Evolutionary conservation across 2,113 vertebrate species (phyloP).

Genomic region (Aphyosemion australe): DNA sequence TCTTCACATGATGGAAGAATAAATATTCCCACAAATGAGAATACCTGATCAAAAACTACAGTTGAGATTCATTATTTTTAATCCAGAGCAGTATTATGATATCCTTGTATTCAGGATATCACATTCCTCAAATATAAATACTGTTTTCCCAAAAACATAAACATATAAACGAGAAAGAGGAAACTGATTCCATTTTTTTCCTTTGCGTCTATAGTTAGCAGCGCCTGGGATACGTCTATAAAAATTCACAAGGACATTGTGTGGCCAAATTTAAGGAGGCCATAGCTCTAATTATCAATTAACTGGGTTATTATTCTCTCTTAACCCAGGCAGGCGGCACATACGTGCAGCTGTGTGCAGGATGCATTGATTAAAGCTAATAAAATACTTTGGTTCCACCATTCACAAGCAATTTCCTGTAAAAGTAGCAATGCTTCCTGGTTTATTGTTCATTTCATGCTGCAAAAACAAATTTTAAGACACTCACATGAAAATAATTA

Average conservation of each 20-base stretch:
- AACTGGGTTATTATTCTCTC: slow-evolving; percentile 58
- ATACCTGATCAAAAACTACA: slow-evolving; percentile 39
- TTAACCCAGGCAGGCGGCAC: slow-evolving; percentile 43
- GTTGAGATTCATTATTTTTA: slow-evolving; percentile 45
- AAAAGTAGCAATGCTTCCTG: slow-evolving; percentile 48
- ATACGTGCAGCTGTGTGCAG: slow-evolving; percentile 49
- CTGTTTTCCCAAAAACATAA: slow-evolving; percentile 61
- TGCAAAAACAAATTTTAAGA: slow-evolving; percentile 41
- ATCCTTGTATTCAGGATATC: slow-evolving; percentile 45
- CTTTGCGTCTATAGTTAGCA: slow-evolving; percentile 51
- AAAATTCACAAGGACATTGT: slow-evolving; percentile 54
- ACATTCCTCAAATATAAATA: slow-evolving; percentile 47
- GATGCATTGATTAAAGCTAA: slow-evolving; percentile 46
- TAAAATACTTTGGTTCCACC: slow-evolving; percentile 42
- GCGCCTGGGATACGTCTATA: slow-evolving; percentile 51
- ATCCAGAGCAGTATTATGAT: slow-evolving; percentile 45
- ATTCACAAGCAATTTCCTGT: slow-evolving; percentile 58
- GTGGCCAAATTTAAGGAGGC: slow-evolving; percentile 45
- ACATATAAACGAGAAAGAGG: slow-evolving; percentile 17
- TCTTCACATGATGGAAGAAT: slow-evolving; percentile 50
- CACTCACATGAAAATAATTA: slow-evolving; percentile 65
- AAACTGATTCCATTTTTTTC: slow-evolving; percentile 36
- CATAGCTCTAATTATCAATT: slow-evolving; percentile 62
- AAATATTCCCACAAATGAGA: slow-evolving; percentile 72
- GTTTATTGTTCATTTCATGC: slow-evolving; percentile 48